phyloP scores from a whole-genome alignment of 2,797 vertebrate genomes.

The Megalops cyprinoides region DNA sequence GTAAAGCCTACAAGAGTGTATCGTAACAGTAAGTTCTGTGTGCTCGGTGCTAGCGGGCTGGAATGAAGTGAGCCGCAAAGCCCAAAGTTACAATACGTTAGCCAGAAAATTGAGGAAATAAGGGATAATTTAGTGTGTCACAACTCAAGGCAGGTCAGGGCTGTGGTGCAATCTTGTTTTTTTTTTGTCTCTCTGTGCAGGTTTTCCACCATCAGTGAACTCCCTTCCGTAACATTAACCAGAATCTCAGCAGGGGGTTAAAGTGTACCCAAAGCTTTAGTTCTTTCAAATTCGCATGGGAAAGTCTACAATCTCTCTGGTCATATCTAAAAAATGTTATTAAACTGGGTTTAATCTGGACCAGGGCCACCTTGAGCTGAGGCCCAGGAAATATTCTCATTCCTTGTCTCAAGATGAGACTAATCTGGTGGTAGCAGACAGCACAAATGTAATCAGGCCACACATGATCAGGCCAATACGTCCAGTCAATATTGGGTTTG shows the following conservation, averaged over 20 bases:
- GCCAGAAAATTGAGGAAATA: too few relatives aligned
- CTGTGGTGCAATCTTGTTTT: not conserved
- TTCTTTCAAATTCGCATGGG: not conserved
- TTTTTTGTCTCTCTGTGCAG: not conserved
- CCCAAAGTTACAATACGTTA: too few relatives aligned
- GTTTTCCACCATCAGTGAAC: not conserved
- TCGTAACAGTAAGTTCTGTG: not conserved
- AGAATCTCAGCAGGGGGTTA: not conserved
- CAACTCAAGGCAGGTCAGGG: too few relatives aligned
- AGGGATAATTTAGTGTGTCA: too few relatives aligned
- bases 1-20: not conserved
- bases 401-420: not conserved
- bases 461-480: too few relatives aligned
- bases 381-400: slow-evolving; percentile 18
- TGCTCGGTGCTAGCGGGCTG: too few relatives aligned
- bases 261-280: not conserved
- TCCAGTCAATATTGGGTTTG: not conserved
- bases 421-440: not conserved
- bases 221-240: not conserved
- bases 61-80: too few relatives aligned
- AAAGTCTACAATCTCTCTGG: not conserved
- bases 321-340: not conserved
- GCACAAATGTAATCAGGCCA: not conserved
- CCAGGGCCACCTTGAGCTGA: not conserved
- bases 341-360: not conserved